These are phyloP conservation scores for Triops longicaudatus DNA, from an alignment of 1,140 invertebrate species.

Conservation along the genomic window DNA sequence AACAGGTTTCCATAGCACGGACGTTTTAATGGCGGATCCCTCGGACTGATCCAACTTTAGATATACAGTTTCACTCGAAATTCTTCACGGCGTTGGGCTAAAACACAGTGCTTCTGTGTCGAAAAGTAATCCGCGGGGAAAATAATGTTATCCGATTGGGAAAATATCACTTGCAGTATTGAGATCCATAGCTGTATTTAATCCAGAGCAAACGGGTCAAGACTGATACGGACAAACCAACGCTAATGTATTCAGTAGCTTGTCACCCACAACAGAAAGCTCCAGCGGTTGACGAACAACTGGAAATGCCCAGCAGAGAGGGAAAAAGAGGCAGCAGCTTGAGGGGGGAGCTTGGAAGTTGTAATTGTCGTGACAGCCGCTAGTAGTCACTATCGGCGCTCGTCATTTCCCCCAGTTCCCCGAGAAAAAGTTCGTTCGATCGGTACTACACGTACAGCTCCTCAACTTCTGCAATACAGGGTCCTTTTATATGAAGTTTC, in stretches of 20 bases:
- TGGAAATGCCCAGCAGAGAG: neutral
- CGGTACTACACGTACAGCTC: too few relatives aligned
- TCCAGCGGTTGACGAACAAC: conserved; percentile 10
- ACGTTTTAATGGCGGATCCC: neutral
- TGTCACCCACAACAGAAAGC: neutral
- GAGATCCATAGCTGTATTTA: neutral
- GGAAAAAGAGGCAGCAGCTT: neutral
- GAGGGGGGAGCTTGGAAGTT: neutral
- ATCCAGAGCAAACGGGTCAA: neutral
- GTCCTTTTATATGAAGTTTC: too few relatives aligned
- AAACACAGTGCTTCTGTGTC: too few relatives aligned
- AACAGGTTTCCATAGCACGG: neutral
- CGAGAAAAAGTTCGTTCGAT: neutral
- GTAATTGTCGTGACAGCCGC: neutral
- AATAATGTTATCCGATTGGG: neutral
- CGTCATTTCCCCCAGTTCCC: neutral
- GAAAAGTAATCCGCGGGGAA: too few relatives aligned
- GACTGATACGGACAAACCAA: neutral
- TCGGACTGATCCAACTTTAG: neutral
- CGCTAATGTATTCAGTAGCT: conserved; percentile 6
- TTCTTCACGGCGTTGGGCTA: too few relatives aligned
- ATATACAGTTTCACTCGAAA: too few relatives aligned
- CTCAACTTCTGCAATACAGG: too few relatives aligned
- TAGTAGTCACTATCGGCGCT: neutral
- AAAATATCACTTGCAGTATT: neutral